phyloP scores from a whole-genome alignment of 2,888 invertebrate species.

The Leucophora obtusa region DNA sequence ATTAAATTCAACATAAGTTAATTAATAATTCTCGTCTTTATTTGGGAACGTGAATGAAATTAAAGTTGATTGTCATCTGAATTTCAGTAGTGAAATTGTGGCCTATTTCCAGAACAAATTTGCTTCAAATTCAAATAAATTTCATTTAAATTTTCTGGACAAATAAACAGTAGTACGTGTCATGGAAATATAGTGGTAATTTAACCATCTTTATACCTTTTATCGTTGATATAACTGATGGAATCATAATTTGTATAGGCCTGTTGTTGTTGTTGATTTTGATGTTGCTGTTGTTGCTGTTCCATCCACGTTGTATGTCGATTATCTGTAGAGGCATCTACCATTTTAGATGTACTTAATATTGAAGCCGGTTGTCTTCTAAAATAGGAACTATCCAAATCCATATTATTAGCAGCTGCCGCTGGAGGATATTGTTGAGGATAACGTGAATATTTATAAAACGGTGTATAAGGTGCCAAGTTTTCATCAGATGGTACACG shows the following conservation, averaged over 20 bases:
- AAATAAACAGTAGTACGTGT: too few relatives aligned
- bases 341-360: constrained; percentile 81
- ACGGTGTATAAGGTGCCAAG: constrained; percentile 89
- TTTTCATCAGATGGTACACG: constrained; percentile 94
- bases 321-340: constrained; percentile 62
- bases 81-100: too few relatives aligned
- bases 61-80: too few relatives aligned
- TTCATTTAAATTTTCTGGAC: too few relatives aligned
- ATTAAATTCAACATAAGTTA: too few relatives aligned
- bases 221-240: constrained; percentile 68
- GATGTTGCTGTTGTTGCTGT: constrained; percentile 81
- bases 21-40: too few relatives aligned
- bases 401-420: constrained; percentile 71
- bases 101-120: too few relatives aligned
- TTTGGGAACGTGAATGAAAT: too few relatives aligned
- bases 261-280: constrained; percentile 75
- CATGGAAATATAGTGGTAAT: too few relatives aligned
- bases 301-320: constrained; percentile 84
- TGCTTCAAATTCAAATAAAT: too few relatives aligned
- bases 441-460: constrained; percentile 87
- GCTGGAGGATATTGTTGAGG: constrained; percentile 50
- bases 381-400: constrained; percentile 89
- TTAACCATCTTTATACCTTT: constrained; percentile 70
- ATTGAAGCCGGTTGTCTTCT: constrained; percentile 87
- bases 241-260: constrained; percentile 69